Evolutionary conservation across 2,113 vertebrate genomes (phyloP).

Genomic region (Garra rufa): DNA sequence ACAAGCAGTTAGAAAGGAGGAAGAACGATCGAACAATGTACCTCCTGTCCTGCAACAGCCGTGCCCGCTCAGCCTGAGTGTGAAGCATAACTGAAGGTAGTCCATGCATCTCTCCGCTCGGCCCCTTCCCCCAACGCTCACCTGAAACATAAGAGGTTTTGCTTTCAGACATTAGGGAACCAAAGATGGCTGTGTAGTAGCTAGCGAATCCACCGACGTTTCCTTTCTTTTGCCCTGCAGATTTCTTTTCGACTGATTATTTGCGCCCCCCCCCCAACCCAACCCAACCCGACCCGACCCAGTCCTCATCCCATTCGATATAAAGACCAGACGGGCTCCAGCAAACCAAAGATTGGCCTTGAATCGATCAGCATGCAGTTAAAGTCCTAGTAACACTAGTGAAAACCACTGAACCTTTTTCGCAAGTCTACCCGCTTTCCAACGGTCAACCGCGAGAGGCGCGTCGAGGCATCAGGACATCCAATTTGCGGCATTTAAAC

Average conservation of each 20-base stretch:
- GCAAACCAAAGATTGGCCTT: conserved; percentile 99
- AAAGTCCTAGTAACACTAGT: conserved; percentile 78
- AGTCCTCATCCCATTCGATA: conserved; percentile 61
- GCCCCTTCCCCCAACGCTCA: not conserved
- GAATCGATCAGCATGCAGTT: conserved; percentile 71
- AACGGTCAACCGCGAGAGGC: conserved; percentile 86
- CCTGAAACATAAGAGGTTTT: conserved; percentile 63
- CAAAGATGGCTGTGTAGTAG: conserved; percentile 80
- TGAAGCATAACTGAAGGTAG: conserved; percentile 82
- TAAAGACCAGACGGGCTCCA: conserved; percentile 74
- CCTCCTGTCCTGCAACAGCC: conserved; percentile 63
- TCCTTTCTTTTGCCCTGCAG: conserved; percentile 39
- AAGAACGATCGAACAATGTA: conserved; percentile 55
- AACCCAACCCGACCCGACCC: not conserved
- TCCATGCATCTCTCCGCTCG: conserved; percentile 64
- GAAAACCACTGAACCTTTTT: conserved; percentile 61
- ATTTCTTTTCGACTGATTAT: conserved; percentile 35
- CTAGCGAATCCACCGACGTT: conserved; percentile 71
- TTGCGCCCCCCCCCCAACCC: not conserved
- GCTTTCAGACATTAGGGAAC: conserved; percentile 73
- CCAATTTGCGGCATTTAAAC: conserved; percentile 6
- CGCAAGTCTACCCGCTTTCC: conserved; percentile 69
- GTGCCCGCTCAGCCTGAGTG: conserved; percentile 77
- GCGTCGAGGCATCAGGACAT: conserved; percentile 34
- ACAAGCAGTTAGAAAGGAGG: conserved; percentile 59